Evolutionary conservation across 2,888 invertebrate species (phyloP).

Genomic region (Trichopoda pennipes): DNA sequence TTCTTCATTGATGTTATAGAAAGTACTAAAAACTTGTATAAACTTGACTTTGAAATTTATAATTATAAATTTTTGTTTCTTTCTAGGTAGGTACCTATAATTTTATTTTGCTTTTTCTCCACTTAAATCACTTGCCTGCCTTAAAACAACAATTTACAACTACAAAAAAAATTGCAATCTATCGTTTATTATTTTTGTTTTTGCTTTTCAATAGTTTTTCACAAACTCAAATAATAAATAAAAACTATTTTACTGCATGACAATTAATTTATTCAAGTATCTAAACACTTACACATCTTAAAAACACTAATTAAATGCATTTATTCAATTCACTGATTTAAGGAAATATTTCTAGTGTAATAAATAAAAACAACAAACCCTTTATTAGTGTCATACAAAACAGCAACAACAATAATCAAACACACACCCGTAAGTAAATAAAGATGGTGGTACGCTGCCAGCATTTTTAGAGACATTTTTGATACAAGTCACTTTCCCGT

Average conservation of each 20-base stretch:
- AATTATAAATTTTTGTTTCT: conserved; percentile 38
- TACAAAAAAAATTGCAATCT: not conserved
- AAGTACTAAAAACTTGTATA: conserved; percentile 54
- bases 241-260: conserved; percentile 52
- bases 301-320: conserved; percentile 51
- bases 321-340: conserved; percentile 16
- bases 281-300: conserved; percentile 63
- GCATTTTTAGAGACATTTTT: too few relatives aligned
- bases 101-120: not conserved
- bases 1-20: conserved; percentile 55
- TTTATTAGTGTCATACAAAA: conserved; percentile 13
- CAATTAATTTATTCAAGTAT: conserved; percentile 63
- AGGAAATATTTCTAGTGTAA: conserved; percentile 8
- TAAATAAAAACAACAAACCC: conserved; percentile 14
- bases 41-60: conserved; percentile 65
- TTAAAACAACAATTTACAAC: not conserved
- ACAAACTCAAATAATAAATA: conserved; percentile 7
- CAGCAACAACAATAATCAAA: conserved; percentile 11
- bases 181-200: not conserved
- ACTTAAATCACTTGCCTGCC: conserved; percentile 12
- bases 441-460: not conserved
- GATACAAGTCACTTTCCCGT: too few relatives aligned
- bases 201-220: conserved; percentile 37
- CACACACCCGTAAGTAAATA: conserved; percentile 20
- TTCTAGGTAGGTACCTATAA: not conserved